Conservation (phyloP, 2,113 vertebrate species). For the Corydoras maculifer region DNA sequence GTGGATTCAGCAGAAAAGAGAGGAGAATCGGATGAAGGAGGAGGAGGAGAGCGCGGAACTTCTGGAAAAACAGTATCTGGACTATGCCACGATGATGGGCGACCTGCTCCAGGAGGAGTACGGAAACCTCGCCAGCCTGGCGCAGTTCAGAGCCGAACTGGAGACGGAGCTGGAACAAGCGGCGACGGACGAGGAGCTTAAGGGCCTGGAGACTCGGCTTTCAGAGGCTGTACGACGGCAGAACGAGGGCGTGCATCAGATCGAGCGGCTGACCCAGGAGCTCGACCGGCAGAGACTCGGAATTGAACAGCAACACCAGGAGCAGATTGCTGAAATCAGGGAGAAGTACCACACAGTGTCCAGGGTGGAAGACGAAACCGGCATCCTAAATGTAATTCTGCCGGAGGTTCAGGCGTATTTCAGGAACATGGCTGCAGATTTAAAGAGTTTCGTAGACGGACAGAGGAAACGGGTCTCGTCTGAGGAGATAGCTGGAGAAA, state of each 20-base stretch:
- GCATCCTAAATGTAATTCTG: constrained; percentile 22
- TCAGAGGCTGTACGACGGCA: constrained; percentile 2
- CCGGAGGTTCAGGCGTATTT: constrained; percentile 29
- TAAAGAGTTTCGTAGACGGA: not conserved
- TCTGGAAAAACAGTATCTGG: constrained; percentile 17
- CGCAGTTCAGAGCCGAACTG: not conserved
- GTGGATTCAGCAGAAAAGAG: constrained; percentile 10
- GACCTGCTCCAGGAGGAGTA: constrained; percentile 2
- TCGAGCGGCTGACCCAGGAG: not conserved
- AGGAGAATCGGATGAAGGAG: constrained; percentile 13
- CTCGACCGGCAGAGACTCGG: not conserved
- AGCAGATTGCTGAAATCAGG: constrained; percentile 4
- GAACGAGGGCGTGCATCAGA: not conserved
- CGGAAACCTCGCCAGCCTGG: not conserved
- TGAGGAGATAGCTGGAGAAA: not conserved
- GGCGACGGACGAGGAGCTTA: not conserved
- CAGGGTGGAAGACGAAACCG: constrained; percentile 15
- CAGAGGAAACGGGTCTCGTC: not conserved
- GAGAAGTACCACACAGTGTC: constrained; percentile 21
- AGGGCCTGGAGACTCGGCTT: not conserved
- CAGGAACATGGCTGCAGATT: not conserved
- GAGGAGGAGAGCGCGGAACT: not conserved
- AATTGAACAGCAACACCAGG: constrained; percentile 7
- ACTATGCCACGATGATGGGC: not conserved
- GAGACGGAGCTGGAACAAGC: not conserved